Base-by-base conservation (phyloP, 1,140 invertebrate genomes). In the Maniola jurtina region DNA sequence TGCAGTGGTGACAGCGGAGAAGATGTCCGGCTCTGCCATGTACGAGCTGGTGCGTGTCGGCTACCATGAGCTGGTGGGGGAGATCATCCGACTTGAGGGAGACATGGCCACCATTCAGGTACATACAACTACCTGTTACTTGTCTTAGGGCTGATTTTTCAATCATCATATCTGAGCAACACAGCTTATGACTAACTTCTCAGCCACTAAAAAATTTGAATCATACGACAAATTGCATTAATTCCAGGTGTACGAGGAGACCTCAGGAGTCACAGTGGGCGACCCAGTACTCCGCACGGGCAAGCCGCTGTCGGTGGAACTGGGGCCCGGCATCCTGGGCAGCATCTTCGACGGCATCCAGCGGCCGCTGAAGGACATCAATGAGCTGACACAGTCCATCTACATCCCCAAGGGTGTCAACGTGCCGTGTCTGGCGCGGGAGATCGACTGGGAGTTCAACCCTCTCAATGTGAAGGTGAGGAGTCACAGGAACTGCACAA, bases 271-370 rank as follows among this genome's bases (percentile, higher is more conserved):
- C 4, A 99, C 99, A 38, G 99, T 99, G 7, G 99, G 99, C 40
- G 99, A 99, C 92, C 99, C 99, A 14, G 99, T 99, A 3, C 92
- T 99, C 62, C 93, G 99, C 81, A 99, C 99, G 2, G 99, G 99
- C 16, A 99, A 99, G 89, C 99, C 99, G 0, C 89, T 99, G 5
- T 99, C 98, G 0, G 99, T 99, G 14, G 99, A 99, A 88, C 92
- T 99, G 33, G 99, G 99, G n/a, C 99, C 99, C 55, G 99, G 99
- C 83, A 99, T 99, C 89, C 96, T 99, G 93, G 97, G 97, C 68
- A 98, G 97, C 85, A 99, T 99, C 92, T 99, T 99, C 92, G 99
- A 99, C 92, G 98, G 98, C 93, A 99, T 99, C 85, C 99, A 99
- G 91, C 95, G 99, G 83, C 99, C 99, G 0, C 86, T 99, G 71